Evolutionary conservation across 1,140 invertebrate species (phyloP), one percentile per base, ranked within the genome.

Genomic region (Leptinotarsa undecemlineata): DNA sequence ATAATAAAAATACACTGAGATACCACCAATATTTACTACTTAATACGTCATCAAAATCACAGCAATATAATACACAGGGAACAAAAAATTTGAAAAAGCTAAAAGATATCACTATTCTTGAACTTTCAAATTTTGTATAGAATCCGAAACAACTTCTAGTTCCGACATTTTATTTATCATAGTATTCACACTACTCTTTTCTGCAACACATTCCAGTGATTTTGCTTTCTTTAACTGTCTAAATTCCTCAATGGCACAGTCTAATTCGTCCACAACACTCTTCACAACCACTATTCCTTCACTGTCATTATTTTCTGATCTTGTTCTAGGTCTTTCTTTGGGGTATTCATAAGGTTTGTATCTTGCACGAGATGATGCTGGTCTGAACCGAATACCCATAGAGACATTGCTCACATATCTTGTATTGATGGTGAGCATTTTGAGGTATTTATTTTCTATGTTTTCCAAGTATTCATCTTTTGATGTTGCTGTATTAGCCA

Each of bases 261-360:
- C 66, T 21, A 84, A 77, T 47, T 81, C 78, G 76, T 84, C 82
- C n/a, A 83, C 70, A 15, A 83, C 75, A 26, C 75, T 79, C 48
- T 80, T 77, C 8, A 81, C 76, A 60, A 84, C 60, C 71, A 8
- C 74, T 64, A 69, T 73, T n/a, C 76, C 76, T 51, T 87, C 86
- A 82, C 80, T 82, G 75, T 90, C 89, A 6, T 88, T 88, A 81
- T 89, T 90, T 79, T 90, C 89, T 81, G 88, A 89, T 80, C 87
- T 87, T 73, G 89, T 90, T 82, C 88, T 69, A 76, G 87, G 87
- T 74, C 89, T 83, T 69, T 88, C 85, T 20, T 74, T 77, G 47
- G 80, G 70, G 23, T 81, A 68, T 19, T 72, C 71, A 72, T 85
- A 85, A 11, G 84, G 84, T 74, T 82, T 84, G 62, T 81, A 82